Evolutionary conservation across 2,797 vertebrate genomes (phyloP).

Genomic region (Telmatherina bonti): DNA sequence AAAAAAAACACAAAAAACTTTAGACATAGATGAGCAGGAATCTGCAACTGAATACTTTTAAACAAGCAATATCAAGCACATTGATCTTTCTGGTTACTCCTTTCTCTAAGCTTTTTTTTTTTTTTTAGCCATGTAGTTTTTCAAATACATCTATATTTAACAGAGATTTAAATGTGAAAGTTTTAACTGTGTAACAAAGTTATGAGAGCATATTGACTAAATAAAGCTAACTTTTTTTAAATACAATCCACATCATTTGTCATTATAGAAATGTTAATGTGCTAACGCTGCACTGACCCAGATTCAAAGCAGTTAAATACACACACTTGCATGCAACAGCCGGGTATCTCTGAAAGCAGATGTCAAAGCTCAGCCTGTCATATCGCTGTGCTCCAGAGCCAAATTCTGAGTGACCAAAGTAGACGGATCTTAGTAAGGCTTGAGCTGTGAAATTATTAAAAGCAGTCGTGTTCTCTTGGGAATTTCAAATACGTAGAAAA

Average conservation of each 20-base stretch:
- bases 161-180: too few relatives aligned
- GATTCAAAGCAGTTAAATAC: conserved; percentile 64
- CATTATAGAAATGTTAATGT: conserved; percentile 66
- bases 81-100: too few relatives aligned
- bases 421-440: conserved; percentile 62
- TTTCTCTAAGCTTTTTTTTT: too few relatives aligned
- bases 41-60: too few relatives aligned
- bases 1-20: too few relatives aligned
- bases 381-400: conserved; percentile 64
- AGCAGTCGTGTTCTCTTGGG: conserved; percentile 34
- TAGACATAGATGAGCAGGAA: too few relatives aligned
- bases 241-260: conserved; percentile 67
- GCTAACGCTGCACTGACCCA: conserved; percentile 69
- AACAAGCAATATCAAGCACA: too few relatives aligned
- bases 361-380: conserved; percentile 66
- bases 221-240: conserved; percentile 49
- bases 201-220: conserved; percentile 34
- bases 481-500: neutral
- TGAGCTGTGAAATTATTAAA: conserved; percentile 60
- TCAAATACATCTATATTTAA: too few relatives aligned
- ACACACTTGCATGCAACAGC: conserved; percentile 29
- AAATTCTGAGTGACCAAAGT: conserved; percentile 49
- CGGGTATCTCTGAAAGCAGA: conserved; percentile 63
- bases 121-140: too few relatives aligned
- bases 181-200: conserved; percentile 49